Evolutionary conservation across 2,113 vertebrate species (phyloP).

Genomic region (Dipodomys ordii): DNA sequence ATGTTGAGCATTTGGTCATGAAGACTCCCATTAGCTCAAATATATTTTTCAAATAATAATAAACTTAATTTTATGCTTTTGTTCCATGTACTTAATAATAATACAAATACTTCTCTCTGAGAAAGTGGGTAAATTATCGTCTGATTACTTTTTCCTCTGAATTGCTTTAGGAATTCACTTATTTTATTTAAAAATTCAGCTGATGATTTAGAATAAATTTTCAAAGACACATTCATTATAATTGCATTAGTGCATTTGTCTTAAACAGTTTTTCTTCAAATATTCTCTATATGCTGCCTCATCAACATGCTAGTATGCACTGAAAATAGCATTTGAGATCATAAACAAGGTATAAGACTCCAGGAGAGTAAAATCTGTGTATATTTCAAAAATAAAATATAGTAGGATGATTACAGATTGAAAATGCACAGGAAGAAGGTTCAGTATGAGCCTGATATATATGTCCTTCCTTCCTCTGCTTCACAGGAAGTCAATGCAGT

Average conservation of each 20-base stretch:
- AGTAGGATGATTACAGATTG: neutral
- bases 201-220: neutral
- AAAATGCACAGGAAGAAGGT: neutral
- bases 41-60: neutral
- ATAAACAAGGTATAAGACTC: neutral
- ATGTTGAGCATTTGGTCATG: too few relatives aligned
- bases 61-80: neutral
- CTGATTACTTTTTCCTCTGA: neutral
- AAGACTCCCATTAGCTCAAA: too few relatives aligned
- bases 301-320: rapidly evolving
- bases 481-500: neutral
- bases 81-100: neutral
- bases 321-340: neutral
- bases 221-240: neutral
- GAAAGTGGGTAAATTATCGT: neutral
- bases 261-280: neutral
- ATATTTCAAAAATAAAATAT: too few relatives aligned
- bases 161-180: neutral
- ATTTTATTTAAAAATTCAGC: neutral
- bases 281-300: neutral
- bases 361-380: neutral
- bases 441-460: neutral
- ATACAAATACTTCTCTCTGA: too few relatives aligned
- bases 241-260: neutral
- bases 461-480: too few relatives aligned